These are phyloP conservation scores for Trypoxylon attenuatum DNA, from an alignment of 2,888 invertebrate genomes.

Conservation along the genomic window DNA sequence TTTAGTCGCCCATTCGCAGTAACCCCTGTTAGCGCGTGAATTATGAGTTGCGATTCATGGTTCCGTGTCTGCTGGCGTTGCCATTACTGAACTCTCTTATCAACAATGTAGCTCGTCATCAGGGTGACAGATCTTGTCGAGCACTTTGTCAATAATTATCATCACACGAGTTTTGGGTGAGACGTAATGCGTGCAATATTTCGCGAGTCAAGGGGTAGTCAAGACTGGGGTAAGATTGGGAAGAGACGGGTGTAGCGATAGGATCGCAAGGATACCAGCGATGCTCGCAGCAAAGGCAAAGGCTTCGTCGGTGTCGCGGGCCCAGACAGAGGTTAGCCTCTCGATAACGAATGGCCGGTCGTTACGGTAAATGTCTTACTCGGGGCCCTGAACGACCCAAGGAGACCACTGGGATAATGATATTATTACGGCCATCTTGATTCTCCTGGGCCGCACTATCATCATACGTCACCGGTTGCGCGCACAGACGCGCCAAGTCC, in stretches of 20 bases:
- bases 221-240: too few species aligned
- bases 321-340: conserved; percentile 47
- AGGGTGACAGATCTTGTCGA: background rate
- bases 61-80: background rate
- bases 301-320: conserved; percentile 49
- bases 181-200: background rate
- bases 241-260: background rate
- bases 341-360: conserved; percentile 67
- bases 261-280: conserved; percentile 24
- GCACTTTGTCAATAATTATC: conserved; percentile 1
- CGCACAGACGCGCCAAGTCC: conserved; percentile 62
- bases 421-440: conserved; percentile 73
- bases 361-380: conserved; percentile 72
- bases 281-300: conserved; percentile 25
- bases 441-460: conserved; percentile 70
- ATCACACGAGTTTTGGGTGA: background rate
- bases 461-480: conserved; percentile 71
- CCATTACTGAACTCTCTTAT: background rate
- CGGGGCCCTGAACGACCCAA: conserved; percentile 57
- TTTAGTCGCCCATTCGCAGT: too few species aligned
- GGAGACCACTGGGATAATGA: conserved; percentile 72
- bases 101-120: background rate
- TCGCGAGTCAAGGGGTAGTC: background rate
- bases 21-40: too few species aligned
- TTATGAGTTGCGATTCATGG: too few species aligned